Evolutionary conservation across 2,888 invertebrate species (phyloP).

Genomic region (Dyspetes luteomarginatus): DNA sequence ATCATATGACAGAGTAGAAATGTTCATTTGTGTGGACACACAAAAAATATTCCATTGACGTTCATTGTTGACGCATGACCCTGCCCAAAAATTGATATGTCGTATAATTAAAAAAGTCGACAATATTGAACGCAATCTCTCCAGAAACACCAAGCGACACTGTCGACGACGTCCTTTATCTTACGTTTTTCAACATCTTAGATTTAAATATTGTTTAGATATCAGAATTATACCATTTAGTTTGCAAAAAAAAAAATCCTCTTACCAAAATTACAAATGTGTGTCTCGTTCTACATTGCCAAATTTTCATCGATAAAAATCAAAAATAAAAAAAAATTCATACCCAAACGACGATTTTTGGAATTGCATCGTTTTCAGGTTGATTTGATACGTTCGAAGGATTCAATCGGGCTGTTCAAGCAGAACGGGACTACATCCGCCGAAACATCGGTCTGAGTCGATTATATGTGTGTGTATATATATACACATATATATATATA

Average conservation of each 20-base stretch:
- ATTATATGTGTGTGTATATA: conserved; percentile 3
- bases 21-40: not conserved
- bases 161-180: conserved; percentile 40
- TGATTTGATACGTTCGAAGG: conserved; percentile 81
- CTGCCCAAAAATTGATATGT: not conserved
- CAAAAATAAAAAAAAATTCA: conserved; percentile 1
- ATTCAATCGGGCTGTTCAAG: conserved; percentile 77
- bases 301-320: not conserved
- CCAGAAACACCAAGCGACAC: conserved; percentile 29
- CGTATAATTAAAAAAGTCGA: not conserved
- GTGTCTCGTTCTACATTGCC: not conserved
- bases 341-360: conserved; percentile 33
- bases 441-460: conserved; percentile 79
- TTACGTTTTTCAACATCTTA: not conserved
- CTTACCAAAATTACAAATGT: not conserved
- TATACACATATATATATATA: not conserved
- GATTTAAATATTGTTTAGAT: not conserved
- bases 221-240: not conserved
- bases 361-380: conserved; percentile 75
- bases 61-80: conserved; percentile 34
- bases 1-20: not conserved
- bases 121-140: not conserved
- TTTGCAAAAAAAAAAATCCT: not conserved
- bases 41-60: conserved; percentile 1
- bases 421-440: conserved; percentile 80